Conservation (phyloP, 2,888 invertebrate genomes). For the Drosophila prolongata region DNA sequence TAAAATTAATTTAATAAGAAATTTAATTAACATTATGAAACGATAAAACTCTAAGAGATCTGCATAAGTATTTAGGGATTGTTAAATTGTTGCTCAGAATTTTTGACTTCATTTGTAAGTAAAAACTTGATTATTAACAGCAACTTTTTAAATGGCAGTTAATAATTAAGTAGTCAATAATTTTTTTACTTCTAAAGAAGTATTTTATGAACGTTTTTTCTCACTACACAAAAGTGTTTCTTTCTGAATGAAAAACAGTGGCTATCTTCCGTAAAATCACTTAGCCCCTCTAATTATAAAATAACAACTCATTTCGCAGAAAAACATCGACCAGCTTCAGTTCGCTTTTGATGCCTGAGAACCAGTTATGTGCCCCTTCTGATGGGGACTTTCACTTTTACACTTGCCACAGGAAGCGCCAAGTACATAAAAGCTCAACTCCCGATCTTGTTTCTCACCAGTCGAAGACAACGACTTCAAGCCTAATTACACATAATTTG, state of each 20-base stretch:
- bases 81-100: no score
- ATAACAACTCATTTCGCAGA: slow-evolving; percentile 7
- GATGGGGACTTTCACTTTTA: slow-evolving; percentile 61
- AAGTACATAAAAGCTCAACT: slow-evolving; percentile 28
- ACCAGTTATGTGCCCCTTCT: slow-evolving; percentile 41
- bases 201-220: no score
- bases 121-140: no score
- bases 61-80: no score
- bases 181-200: no score
- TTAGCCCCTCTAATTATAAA: slow-evolving; percentile 8
- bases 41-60: no score
- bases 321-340: slow-evolving; percentile 9
- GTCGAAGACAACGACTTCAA: slow-evolving; percentile 35
- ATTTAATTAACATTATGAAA: no score
- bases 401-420: slow-evolving; percentile 45
- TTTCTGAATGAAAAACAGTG: not conserved
- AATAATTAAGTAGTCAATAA: no score
- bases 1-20: not conserved
- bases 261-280: slow-evolving; percentile 6
- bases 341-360: slow-evolving; percentile 14
- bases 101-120: not conserved
- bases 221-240: no score
- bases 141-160: no score
- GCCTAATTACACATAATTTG: slow-evolving; percentile 77
- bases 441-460: slow-evolving; percentile 34